These are phyloP conservation scores for Lithodes maja DNA, from an alignment of 2,888 invertebrate genomes.

Conservation along the genomic window DNA sequence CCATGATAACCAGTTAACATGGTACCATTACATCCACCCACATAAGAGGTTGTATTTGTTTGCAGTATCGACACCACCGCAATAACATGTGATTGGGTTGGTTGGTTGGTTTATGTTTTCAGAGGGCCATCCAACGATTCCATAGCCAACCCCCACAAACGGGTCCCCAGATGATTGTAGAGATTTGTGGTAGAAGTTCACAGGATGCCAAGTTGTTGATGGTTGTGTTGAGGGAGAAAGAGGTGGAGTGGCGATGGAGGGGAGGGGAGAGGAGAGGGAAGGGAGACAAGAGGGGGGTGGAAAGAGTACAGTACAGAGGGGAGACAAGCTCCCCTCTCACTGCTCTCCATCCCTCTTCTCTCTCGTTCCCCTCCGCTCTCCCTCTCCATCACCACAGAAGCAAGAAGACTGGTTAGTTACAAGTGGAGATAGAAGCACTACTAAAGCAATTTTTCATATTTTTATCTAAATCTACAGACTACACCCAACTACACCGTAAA, in stretches of 20 bases:
- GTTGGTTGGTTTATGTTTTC: conserved; percentile 10
- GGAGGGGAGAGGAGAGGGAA: conserved; percentile 30
- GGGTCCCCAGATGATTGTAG: not conserved
- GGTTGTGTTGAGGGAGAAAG: conserved; percentile 55
- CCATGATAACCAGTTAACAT: not conserved
- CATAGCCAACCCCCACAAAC: not conserved
- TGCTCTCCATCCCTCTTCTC: conserved; percentile 12
- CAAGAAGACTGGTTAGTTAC: conserved; percentile 55
- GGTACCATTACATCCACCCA: not conserved
- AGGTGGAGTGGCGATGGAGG: conserved; percentile 36
- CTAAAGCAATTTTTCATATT: conserved; percentile 32
- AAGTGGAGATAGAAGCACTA: conserved; percentile 51
- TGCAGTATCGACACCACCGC: conserved; percentile 17
- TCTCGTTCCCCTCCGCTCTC: conserved; percentile 21
- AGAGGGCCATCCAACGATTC: conserved; percentile 29
- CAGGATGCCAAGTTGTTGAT: conserved; percentile 57
- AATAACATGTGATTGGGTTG: conserved; percentile 11
- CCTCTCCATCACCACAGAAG: conserved; percentile 59
- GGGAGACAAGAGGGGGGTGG: conserved; percentile 14
- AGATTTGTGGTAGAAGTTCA: conserved; percentile 19
- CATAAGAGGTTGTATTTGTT: not conserved
- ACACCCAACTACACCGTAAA: conserved; percentile 35
- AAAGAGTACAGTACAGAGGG: not conserved
- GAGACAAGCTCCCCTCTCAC: conserved; percentile 12
- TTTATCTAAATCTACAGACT: conserved; percentile 24